Base-by-base conservation (phyloP, 2,113 vertebrate genomes). In the Patagioenas fasciata region DNA sequence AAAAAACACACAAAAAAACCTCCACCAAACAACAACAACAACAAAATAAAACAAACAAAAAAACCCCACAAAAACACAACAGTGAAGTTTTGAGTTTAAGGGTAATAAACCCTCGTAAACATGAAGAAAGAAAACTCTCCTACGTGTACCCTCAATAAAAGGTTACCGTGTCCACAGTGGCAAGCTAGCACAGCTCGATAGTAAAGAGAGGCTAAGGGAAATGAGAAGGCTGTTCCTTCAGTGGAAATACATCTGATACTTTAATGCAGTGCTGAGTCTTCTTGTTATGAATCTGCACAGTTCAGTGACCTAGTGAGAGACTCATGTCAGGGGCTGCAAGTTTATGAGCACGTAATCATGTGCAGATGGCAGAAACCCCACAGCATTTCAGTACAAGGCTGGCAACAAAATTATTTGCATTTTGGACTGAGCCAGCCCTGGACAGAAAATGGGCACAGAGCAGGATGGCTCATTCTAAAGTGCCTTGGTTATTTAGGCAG, bases 151-250 rank as follows among this genome's bases (percentile, higher is more conserved):
- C 44, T 85, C 34, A 54, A 21, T 58, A 23, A 71, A 91, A 71
- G 8, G 53, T 88, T 66, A 75, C 74, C 51, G 81, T 62, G 24
- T 57, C 26, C 60, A 38, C 26, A 28, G 32, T 47, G 34, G 60
- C 29, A 78, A 47, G n/a, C 13, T 85, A 32, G 26, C 36, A 92
- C 0, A 0, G 6, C 42, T 88, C 0, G 0, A 57, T 10, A 70
- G 20, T 19, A 75, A 74, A 78, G 40, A 1, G 1, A 50, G 79
- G 31, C 40, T 29, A 67, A 64, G 32, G 32, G 81, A 83, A 85
- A 64, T 64, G 38, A 69, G 66, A 64, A 75, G 31, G 25, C 15
- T 36, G 28, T 54, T 79, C n/a, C 42, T 71, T 40, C 56, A 62
- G 32, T 60, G 66, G 57, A 92, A 94, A 90, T 18, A 71, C 3